phyloP scores from a whole-genome alignment of 2,888 invertebrate species.

The Scrobipalpa atriplicella region DNA sequence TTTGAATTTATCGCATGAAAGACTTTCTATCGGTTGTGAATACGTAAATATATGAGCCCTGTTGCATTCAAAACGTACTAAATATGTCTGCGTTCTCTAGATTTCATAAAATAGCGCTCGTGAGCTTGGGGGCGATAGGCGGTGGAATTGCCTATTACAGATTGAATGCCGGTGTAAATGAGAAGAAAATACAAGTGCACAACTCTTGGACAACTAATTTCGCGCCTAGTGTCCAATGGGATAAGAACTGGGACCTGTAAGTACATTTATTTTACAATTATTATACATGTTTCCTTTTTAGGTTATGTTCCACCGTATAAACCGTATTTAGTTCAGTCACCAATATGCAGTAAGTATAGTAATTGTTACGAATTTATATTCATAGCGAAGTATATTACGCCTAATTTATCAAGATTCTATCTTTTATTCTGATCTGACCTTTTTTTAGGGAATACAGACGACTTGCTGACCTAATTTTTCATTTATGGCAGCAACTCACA shows the following conservation, averaged over 20 bases:
- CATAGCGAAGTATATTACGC: too few relatives aligned
- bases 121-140: slow-evolving; percentile 85
- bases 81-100: slow-evolving; percentile 81
- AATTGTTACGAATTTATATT: too few relatives aligned
- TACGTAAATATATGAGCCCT: slow-evolving; percentile 11
- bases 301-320: slow-evolving; percentile 2
- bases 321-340: background rate
- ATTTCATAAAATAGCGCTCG: slow-evolving; percentile 80
- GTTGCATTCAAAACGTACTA: background rate
- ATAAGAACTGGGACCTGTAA: slow-evolving; percentile 95
- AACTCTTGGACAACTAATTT: slow-evolving; percentile 88
- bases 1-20: background rate
- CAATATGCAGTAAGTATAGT: too few relatives aligned
- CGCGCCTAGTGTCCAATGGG: slow-evolving; percentile 88
- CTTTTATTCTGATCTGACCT: too few relatives aligned
- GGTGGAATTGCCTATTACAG: slow-evolving; percentile 86
- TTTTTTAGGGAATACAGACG: too few relatives aligned
- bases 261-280: slow-evolving; percentile 44
- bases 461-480: background rate
- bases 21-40: background rate
- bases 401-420: too few relatives aligned
- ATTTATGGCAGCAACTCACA: background rate
- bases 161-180: slow-evolving; percentile 64
- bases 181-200: slow-evolving; percentile 74
- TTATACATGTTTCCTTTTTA: background rate